Percentiles rank a stretch among this genome's conserved stretches.
Conservation (phyloP, 2,888 invertebrate species). For the Melikaiella ostensackeni region DNA sequence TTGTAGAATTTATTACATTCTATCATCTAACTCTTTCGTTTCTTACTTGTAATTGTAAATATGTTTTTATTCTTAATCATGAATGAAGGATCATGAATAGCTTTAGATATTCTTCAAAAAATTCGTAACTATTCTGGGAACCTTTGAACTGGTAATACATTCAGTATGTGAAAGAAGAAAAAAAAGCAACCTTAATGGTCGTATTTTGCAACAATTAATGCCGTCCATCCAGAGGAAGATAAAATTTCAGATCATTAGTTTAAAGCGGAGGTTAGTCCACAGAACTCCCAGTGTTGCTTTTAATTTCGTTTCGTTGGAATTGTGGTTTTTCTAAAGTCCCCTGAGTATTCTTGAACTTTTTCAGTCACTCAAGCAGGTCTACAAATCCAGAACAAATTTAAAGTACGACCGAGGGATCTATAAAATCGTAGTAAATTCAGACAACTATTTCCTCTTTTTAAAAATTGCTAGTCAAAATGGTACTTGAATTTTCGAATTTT, state of each 20-base stretch:
- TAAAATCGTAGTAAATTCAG: constrained; percentile 3
- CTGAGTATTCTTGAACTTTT: constrained; percentile 37
- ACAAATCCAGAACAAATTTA: constrained; percentile 1
- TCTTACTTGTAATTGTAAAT: too few relatives aligned
- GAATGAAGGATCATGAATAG: background rate
- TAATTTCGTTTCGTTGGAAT: constrained; percentile 36
- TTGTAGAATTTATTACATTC: too few relatives aligned
- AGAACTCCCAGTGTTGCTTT: constrained; percentile 34
- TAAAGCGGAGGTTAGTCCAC: constrained; percentile 27
- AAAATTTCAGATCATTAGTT: constrained; percentile 47
- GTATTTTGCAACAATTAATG: constrained; percentile 49
- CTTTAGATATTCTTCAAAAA: constrained; percentile 3
- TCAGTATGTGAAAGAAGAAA: constrained; percentile 16
- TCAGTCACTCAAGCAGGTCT: constrained; percentile 24
- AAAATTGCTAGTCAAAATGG: too few relatives aligned
- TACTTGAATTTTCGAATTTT: too few relatives aligned
- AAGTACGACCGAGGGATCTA: background rate
- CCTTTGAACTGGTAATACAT: constrained; percentile 23
- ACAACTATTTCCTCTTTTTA: background rate
- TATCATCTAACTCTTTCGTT: too few relatives aligned
- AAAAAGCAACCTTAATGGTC: constrained; percentile 30
- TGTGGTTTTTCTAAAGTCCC: constrained; percentile 30
- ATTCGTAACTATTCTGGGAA: background rate
- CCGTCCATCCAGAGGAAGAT: constrained; percentile 45
- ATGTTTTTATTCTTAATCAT: background rate